A percentile compares a stretch with the other conserved stretches of the same genome.
phyloP scores from a whole-genome alignment of 2,888 invertebrate species.

The Anorthoa munda region DNA sequence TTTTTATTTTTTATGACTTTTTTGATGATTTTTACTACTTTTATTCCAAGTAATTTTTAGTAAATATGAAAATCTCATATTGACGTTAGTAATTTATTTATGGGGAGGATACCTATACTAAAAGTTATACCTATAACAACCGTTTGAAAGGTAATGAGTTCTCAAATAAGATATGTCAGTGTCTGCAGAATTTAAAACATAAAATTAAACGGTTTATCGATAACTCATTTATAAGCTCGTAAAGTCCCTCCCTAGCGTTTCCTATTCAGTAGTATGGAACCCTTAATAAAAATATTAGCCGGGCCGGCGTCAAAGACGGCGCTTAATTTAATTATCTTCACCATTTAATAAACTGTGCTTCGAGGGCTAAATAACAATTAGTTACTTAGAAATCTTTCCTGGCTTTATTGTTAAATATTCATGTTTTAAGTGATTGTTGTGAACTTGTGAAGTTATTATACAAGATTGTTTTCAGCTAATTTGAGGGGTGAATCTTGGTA shows the following conservation, averaged over 20 bases:
- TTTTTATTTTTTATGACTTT: too few relatives aligned
- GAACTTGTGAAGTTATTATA: conserved; percentile 42
- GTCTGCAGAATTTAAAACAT: not conserved
- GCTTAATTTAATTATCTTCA: conserved; percentile 88
- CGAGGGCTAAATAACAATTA: conserved; percentile 81
- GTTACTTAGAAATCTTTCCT: conserved; percentile 71
- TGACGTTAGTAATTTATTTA: too few relatives aligned
- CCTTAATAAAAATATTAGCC: conserved; percentile 88
- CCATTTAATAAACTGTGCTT: conserved; percentile 86
- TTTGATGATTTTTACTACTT: too few relatives aligned
- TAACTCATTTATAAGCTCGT: not conserved
- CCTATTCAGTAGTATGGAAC: conserved; percentile 67
- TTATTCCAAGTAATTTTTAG: too few relatives aligned
- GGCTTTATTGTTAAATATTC: conserved; percentile 64
- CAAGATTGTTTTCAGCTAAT: conserved; percentile 32
- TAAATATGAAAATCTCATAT: too few relatives aligned
- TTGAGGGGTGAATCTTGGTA: not conserved
- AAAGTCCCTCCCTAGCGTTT: conserved; percentile 48
- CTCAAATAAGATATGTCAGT: not conserved
- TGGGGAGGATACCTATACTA: too few relatives aligned
- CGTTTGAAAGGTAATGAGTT: not conserved
- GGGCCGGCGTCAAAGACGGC: conserved; percentile 87
- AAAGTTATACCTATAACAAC: not conserved
- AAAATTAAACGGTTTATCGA: conserved; percentile 29
- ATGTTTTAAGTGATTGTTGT: conserved; percentile 53